These are phyloP conservation scores for Pterostichus niger DNA, from an alignment of 2,888 invertebrate species.

Conservation along the genomic window DNA sequence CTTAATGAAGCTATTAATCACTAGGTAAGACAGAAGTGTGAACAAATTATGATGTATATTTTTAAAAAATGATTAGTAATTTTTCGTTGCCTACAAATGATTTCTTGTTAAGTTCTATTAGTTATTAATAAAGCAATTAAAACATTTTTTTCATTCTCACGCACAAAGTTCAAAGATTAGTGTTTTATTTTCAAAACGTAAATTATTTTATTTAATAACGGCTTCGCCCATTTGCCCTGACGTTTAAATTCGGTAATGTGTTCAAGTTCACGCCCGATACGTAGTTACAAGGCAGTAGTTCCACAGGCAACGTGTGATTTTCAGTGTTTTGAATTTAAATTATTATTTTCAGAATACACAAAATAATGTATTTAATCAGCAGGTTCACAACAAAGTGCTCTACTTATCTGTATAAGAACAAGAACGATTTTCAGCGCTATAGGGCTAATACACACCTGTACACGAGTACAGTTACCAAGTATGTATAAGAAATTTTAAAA, in stretches of 20 bases:
- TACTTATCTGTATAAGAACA: conserved; percentile 48
- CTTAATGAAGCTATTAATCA: conserved; percentile 55
- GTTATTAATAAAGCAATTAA: conserved; percentile 28
- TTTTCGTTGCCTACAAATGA: conserved; percentile 24
- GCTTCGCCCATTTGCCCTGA: conserved; percentile 12
- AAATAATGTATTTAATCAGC: conserved; percentile 37
- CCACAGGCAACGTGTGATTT: conserved; percentile 16
- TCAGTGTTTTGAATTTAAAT: conserved; percentile 21
- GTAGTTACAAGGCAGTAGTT: not conserved
- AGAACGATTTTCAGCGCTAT: conserved; percentile 11
- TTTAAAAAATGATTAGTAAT: conserved; percentile 56
- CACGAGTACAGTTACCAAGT: conserved; percentile 27
- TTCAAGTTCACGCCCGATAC: not conserved
- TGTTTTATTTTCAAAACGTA: conserved; percentile 33
- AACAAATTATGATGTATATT: conserved; percentile 54
- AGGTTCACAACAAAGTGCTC: conserved; percentile 6
- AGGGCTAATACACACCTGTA: conserved; percentile 41
- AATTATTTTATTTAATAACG: conserved; percentile 44
- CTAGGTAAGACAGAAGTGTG: conserved; percentile 45
- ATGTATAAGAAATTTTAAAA: not conserved
- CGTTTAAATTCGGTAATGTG: conserved; percentile 33
- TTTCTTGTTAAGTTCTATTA: conserved; percentile 12
- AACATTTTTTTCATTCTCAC: conserved; percentile 24
- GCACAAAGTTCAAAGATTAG: conserved; percentile 37
- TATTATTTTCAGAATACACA: conserved; percentile 27